phyloP scores from a whole-genome alignment of 1,140 invertebrate genomes.

The Brachionus manjavacas region DNA sequence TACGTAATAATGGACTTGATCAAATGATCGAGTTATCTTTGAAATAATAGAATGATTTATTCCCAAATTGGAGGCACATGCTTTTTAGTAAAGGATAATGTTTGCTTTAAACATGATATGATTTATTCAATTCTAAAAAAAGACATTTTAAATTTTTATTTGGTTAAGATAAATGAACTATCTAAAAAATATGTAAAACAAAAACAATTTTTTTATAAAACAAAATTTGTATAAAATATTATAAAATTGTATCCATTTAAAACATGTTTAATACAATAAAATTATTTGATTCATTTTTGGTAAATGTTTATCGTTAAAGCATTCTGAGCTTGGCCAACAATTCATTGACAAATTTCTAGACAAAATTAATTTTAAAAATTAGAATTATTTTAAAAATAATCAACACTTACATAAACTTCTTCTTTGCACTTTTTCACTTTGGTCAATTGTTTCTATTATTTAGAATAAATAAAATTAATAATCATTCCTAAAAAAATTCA shows the following conservation, averaged over 20 bases:
- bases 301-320: neutral
- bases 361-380: neutral
- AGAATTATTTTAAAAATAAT: neutral
- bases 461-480: too few relatives aligned
- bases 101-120: neutral
- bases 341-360: slow-evolving; percentile 40
- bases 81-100: neutral
- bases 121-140: neutral
- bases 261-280: slow-evolving; percentile 31
- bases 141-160: neutral
- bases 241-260: neutral
- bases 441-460: slow-evolving; percentile 8
- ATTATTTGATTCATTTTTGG: neutral
- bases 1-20: neutral
- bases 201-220: slow-evolving; percentile 34
- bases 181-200: slow-evolving; percentile 24
- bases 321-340: slow-evolving; percentile 27
- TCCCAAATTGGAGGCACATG: neutral
- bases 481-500: too few relatives aligned
- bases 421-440: slow-evolving; percentile 27
- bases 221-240: neutral
- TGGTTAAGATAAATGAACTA: slow-evolving; percentile 2
- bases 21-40: neutral
- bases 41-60: neutral
- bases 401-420: neutral